These are phyloP conservation scores for Drosophila lacertosa DNA, from an alignment of 1,140 invertebrate species.

Conservation along the genomic window DNA sequence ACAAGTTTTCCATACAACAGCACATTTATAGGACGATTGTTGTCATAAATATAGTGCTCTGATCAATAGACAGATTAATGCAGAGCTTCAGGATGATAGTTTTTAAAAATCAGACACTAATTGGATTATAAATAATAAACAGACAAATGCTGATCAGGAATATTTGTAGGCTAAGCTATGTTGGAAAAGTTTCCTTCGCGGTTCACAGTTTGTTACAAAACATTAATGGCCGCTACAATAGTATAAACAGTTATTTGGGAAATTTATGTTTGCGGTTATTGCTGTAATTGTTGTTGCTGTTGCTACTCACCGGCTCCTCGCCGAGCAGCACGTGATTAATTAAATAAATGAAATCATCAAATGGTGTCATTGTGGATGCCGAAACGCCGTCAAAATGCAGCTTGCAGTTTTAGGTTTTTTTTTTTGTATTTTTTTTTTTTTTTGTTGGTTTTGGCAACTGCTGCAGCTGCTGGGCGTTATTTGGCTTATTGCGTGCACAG, in stretches of 20 bases:
- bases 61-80: too few species aligned
- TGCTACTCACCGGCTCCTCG: slow-evolving; percentile 86
- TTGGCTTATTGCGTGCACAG: slow-evolving; percentile 9
- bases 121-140: too few species aligned
- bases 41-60: background rate
- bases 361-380: slow-evolving; percentile 85
- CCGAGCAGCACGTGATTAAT: slow-evolving; percentile 86
- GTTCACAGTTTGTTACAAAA: too few species aligned
- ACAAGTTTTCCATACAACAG: too few species aligned
- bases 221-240: too few species aligned
- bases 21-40: too few species aligned
- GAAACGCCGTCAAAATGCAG: slow-evolving; percentile 11
- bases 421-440: slow-evolving; percentile 15
- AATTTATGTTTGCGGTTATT: slow-evolving; percentile 3
- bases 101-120: too few species aligned
- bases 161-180: too few species aligned
- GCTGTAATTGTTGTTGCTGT: slow-evolving; percentile 9
- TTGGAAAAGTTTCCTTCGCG: too few species aligned
- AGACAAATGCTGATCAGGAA: too few species aligned
- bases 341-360: slow-evolving; percentile 87
- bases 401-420: slow-evolving; percentile 28
- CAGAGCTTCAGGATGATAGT: too few species aligned
- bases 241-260: too few species aligned
- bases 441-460: background rate
- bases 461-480: slow-evolving; percentile 11